Conservation (phyloP, 1,140 invertebrate genomes). For the Kradibia gibbosae region DNA sequence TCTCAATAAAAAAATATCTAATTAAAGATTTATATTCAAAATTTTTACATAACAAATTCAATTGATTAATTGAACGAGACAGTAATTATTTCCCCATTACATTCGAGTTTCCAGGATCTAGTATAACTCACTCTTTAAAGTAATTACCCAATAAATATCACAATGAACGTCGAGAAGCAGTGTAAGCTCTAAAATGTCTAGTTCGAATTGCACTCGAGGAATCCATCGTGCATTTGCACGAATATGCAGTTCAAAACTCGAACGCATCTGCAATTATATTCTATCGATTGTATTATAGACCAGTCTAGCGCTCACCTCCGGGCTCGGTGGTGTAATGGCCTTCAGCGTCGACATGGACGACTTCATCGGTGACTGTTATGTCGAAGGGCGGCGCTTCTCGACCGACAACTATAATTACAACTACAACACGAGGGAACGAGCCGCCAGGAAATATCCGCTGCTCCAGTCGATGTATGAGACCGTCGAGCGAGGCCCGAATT, state of each 20-base stretch:
- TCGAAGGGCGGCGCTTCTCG: neutral
- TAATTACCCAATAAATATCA: no score
- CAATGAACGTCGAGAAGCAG: no score
- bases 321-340: constrained; percentile 45
- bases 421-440: neutral
- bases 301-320: neutral
- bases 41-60: no score
- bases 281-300: neutral
- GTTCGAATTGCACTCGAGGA: no score
- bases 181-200: no score
- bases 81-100: no score
- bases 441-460: neutral
- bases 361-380: constrained; percentile 6
- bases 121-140: no score
- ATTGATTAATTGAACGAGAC: no score
- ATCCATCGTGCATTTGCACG: no score
- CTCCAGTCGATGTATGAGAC: constrained; percentile 39
- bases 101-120: no score
- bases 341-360: constrained; percentile 48
- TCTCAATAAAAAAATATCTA: no score
- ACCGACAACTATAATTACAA: constrained; percentile 2
- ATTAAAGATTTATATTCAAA: no score
- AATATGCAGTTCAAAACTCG: neutral
- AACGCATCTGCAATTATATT: neutral
- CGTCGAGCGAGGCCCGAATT: constrained; percentile 26